Conservation (phyloP, 2,113 vertebrate species). For the Cyphomyrus discorhynchus region DNA sequence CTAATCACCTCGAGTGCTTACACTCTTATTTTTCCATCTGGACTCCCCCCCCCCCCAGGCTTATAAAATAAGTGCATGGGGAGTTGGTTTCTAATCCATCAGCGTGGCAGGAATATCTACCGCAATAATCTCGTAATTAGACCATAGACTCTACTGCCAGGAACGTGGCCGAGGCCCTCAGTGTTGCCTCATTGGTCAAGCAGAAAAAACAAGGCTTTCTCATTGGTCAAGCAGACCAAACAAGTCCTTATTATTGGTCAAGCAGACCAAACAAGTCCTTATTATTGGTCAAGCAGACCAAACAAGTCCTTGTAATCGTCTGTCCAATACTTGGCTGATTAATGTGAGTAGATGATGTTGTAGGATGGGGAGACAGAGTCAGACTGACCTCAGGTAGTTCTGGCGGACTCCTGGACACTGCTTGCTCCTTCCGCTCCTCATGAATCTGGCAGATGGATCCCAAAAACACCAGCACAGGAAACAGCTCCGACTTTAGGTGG, state of each 20-base stretch:
- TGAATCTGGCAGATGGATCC: neutral
- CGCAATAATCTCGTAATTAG: neutral
- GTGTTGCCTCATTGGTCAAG: neutral
- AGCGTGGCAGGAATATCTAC: neutral
- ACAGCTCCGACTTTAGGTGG: neutral
- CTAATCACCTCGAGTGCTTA: slow-evolving; percentile 11
- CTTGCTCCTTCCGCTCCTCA: neutral
- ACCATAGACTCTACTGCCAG: neutral
- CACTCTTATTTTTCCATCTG: neutral
- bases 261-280: neutral
- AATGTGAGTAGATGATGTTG: neutral
- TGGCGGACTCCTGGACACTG: neutral
- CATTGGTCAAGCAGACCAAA: neutral
- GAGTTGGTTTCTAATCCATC: slow-evolving; percentile 5
- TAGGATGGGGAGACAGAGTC: neutral
- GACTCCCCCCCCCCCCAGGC: neutral
- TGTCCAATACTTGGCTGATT: neutral
- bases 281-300: neutral
- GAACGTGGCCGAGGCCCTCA: neutral
- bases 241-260: neutral
- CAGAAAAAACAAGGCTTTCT: neutral
- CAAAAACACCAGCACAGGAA: neutral
- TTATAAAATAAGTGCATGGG: neutral
- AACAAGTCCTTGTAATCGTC: neutral
- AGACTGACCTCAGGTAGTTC: neutral